These are phyloP conservation scores for Papilio dardanus DNA, from an alignment of 1,140 invertebrate species.

Conservation along the genomic window DNA sequence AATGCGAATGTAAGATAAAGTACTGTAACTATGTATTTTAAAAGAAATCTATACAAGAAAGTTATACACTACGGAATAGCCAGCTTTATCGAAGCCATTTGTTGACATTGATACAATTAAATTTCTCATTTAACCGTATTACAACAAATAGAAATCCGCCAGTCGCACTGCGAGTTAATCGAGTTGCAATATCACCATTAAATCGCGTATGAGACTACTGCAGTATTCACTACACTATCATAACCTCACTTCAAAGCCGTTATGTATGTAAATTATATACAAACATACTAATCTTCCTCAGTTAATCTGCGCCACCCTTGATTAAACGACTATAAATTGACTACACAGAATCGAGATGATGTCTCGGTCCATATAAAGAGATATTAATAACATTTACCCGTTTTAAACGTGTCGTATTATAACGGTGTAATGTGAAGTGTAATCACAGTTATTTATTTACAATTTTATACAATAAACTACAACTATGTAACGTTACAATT, in stretches of 20 bases:
- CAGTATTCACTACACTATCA: background rate
- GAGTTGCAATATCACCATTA: background rate
- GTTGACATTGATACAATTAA: background rate
- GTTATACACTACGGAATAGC: too few relatives aligned
- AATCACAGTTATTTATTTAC: constrained; percentile 21
- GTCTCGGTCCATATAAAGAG: constrained; percentile 1
- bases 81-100: too few relatives aligned
- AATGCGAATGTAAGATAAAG: too few relatives aligned
- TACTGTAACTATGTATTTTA: too few relatives aligned
- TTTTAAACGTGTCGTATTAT: background rate
- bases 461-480: background rate
- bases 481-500: constrained; percentile 26
- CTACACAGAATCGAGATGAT: constrained; percentile 9
- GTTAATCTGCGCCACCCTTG: background rate
- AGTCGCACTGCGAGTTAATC: background rate
- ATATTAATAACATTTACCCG: constrained; percentile 6
- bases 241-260: background rate
- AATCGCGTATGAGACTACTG: background rate
- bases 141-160: background rate
- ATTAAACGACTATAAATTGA: background rate
- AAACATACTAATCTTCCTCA: constrained; percentile 15
- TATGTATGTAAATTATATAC: constrained; percentile 4
- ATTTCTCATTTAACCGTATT: background rate
- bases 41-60: too few relatives aligned
- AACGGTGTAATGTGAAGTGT: constrained; percentile 2